phyloP scores from a whole-genome alignment of 2,888 invertebrate genomes.

The Brachylomia viminalis region DNA sequence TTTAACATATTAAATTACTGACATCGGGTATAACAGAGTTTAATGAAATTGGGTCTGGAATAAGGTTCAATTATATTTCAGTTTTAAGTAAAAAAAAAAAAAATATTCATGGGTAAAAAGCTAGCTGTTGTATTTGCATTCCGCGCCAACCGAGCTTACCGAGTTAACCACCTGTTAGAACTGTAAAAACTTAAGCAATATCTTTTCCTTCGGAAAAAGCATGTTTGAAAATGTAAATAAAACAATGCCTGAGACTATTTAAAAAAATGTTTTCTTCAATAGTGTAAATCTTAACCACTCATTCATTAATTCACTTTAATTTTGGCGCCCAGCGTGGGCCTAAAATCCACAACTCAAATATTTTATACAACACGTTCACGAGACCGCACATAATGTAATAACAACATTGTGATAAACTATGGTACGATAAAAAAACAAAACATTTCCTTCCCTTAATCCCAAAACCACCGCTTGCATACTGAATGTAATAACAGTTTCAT shows the following conservation, averaged over 20 bases:
- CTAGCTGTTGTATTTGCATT: constrained; percentile 11
- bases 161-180: constrained; percentile 46
- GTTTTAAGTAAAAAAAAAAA: constrained; percentile 12
- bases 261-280: neutral
- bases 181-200: constrained; percentile 27
- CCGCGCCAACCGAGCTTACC: neutral
- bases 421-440: neutral
- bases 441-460: neutral
- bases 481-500: constrained; percentile 42
- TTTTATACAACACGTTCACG: neutral
- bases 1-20: neutral
- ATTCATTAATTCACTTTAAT: neutral
- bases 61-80: too few relatives aligned
- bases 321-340: constrained; percentile 39
- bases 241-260: too few relatives aligned
- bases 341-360: neutral
- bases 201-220: constrained; percentile 5
- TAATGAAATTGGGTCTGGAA: neutral
- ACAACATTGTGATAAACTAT: neutral
- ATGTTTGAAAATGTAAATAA: neutral
- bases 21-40: neutral
- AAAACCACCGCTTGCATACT: constrained; percentile 37
- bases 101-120: constrained; percentile 15
- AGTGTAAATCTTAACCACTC: neutral
- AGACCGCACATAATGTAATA: neutral